Evolutionary conservation across 2,888 invertebrate genomes (phyloP), one percentile per base, ranked within the genome.

Genomic region (Tholera decimalis): DNA sequence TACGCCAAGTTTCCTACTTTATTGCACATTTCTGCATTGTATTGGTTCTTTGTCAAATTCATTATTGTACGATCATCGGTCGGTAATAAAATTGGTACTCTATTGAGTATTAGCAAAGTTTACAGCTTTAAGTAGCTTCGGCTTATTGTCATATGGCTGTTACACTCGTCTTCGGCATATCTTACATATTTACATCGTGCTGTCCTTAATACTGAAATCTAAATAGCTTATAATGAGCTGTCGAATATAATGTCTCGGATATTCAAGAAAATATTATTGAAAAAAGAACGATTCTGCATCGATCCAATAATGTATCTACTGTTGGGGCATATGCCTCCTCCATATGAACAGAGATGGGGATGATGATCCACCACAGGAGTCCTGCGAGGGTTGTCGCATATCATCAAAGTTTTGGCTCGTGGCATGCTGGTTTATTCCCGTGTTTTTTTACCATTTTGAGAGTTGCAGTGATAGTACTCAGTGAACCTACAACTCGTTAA

Each of bases 81-180:
- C 62, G 51, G 57, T 72, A 77, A 70, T 88, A 86, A 88, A 86
- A 49, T 80, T 30, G 59, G 50, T 60, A 81, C 75, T 80, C 70
- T 84, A 82, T 77, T 56, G 59, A 53, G 47, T 64, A 64, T 77
- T 56, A 64, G 65, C 39, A 49, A 59, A 33, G 51, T 77, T 77
- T 73, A 73, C 46, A 43, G 53, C 44, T 41, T 46, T 50, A 67
- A 78, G 67, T 64, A 77, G 57, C 33, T 11, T 8, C 20, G 59
- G 56, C 56, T 71, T 73, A 64, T 59, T 70, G 51, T 59, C 55
- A 56, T 41, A n/a, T 44, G 5, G 8, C 26, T 18, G 13, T 47
- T 41, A 43, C 41, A 46, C 26, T n/a, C 33, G 41, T 58, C 49
- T 37, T 55, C 56, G 11, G 37, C 9, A 47, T 20, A 28, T 13